Evolutionary conservation across 2,113 vertebrate genomes (phyloP).

Genomic region (Phylloscopus whistleri): DNA sequence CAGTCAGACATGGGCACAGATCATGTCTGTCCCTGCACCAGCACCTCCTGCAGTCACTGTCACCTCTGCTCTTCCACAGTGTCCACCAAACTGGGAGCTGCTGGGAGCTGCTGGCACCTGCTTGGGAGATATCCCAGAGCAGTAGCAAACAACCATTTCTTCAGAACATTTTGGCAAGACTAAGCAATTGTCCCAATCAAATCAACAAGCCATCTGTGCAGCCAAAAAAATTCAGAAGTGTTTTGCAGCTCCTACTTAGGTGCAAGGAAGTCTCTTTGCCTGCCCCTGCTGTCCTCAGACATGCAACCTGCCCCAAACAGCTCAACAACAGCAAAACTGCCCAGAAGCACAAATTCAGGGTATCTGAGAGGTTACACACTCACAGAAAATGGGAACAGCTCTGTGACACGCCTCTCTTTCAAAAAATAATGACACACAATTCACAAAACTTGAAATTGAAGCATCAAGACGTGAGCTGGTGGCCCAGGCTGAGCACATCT

Average conservation of each 20-base stretch:
- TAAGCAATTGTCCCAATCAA: not conserved
- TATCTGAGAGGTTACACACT: not conserved
- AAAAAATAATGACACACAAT: not conserved
- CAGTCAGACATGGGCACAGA: rapidly evolving
- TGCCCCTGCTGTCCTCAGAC: not conserved
- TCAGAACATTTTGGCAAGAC: not conserved
- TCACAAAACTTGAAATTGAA: not conserved
- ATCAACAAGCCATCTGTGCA: not conserved
- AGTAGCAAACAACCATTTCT: not conserved
- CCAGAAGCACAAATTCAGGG: not conserved
- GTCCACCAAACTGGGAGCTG: not conserved
- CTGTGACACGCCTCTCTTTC: not conserved
- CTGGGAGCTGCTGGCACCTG: not conserved
- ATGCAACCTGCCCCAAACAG: not conserved
- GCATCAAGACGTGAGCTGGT: not conserved
- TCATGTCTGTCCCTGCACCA: rapidly evolving
- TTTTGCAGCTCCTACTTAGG: not conserved
- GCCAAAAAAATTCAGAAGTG: not conserved
- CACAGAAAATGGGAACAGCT: not conserved
- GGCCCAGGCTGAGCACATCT: not conserved
- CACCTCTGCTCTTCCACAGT: not conserved
- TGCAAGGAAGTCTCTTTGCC: not conserved
- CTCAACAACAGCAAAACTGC: not conserved
- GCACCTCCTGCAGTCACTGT: not conserved
- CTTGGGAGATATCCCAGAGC: not conserved